Conservation (phyloP, 2,888 invertebrate genomes). For the Himalopsyche tibetana region DNA sequence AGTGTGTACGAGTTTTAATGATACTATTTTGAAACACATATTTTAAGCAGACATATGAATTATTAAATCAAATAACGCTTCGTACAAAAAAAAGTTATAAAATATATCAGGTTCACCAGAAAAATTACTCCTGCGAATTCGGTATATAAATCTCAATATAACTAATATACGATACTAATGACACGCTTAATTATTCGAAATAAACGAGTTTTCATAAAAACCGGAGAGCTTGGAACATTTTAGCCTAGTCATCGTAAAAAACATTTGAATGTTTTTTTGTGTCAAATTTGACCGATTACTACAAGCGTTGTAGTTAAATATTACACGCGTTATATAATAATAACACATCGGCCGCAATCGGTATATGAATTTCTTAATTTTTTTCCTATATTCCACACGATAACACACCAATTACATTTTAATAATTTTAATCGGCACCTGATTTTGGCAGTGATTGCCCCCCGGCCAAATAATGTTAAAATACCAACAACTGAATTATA, state of each 20-base stretch:
- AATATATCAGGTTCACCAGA: no score
- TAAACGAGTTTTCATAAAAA: no score
- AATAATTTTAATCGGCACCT: slow-evolving; percentile 34
- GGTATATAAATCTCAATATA: no score
- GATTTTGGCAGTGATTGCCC: slow-evolving; percentile 21
- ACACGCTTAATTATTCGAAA: no score
- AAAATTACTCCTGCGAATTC: no score
- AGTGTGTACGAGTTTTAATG: no score
- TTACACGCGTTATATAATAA: slow-evolving; percentile 21
- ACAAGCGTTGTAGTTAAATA: not conserved
- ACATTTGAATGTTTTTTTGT: slow-evolving; percentile 8
- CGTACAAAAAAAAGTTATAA: no score
- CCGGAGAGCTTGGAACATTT: no score
- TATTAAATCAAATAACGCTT: no score
- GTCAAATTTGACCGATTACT: not conserved
- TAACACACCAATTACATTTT: slow-evolving; percentile 21
- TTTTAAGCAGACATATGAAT: no score
- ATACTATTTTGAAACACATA: no score
- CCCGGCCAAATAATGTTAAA: slow-evolving; percentile 29
- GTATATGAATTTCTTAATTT: slow-evolving; percentile 1
- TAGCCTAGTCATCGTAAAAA: not conserved
- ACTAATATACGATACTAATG: no score
- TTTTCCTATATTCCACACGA: slow-evolving; percentile 13
- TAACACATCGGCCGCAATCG: not conserved
- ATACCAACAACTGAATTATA: slow-evolving; percentile 16